Evolutionary conservation across 2,888 invertebrate genomes (phyloP).

Genomic region (Iphiclides podalirius): DNA sequence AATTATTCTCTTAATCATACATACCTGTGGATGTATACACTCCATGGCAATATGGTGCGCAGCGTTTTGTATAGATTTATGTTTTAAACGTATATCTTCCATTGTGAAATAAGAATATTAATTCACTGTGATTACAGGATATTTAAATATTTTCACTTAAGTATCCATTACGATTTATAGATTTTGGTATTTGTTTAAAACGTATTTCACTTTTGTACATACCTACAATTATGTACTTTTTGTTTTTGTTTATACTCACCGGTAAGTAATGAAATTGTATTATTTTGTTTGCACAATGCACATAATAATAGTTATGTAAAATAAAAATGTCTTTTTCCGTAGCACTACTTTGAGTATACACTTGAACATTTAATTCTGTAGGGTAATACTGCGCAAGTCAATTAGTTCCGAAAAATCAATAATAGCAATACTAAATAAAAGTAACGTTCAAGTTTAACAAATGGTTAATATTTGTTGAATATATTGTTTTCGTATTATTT

Average conservation of each 20-base stretch:
- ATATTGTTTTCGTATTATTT: too few species aligned
- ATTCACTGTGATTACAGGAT: background rate
- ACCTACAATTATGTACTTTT: too few species aligned
- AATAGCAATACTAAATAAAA: slow-evolving; percentile 8
- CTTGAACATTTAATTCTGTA: background rate
- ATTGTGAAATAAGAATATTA: slow-evolving; percentile 40
- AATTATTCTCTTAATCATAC: too few species aligned
- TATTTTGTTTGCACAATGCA: background rate
- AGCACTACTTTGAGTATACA: background rate
- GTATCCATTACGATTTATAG: too few species aligned
- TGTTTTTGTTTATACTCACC: background rate
- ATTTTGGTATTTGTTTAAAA: too few species aligned
- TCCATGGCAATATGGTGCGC: slow-evolving; percentile 70
- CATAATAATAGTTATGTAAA: background rate
- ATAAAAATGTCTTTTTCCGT: background rate
- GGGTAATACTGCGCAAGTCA: slow-evolving; percentile 35
- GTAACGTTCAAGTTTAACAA: background rate
- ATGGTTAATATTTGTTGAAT: too few species aligned
- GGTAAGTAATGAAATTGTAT: background rate
- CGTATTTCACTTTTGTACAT: too few species aligned
- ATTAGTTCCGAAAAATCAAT: slow-evolving; percentile 42
- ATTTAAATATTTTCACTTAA: too few species aligned
- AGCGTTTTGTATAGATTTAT: slow-evolving; percentile 61
- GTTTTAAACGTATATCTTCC: slow-evolving; percentile 66
- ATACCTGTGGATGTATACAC: slow-evolving; percentile 69